Evolutionary conservation across 2,888 invertebrate species (phyloP), one percentile per base, ranked within the genome.

Genomic region (Tipula lateralis): DNA sequence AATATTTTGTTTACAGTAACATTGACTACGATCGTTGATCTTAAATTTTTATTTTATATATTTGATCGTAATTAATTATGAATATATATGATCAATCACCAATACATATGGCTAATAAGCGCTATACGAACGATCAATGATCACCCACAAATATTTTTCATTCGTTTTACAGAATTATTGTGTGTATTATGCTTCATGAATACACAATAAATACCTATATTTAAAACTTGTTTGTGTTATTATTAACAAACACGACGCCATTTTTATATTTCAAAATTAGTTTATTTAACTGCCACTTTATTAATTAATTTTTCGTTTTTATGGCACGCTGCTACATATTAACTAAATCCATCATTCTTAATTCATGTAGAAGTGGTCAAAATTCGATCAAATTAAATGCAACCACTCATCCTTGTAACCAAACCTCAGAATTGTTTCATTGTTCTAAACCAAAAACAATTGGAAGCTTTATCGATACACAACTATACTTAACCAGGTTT

Each of bases 1-100:
- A 66, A 66, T 66, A 24, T 66, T 50, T 66, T 50, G 66, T 9
- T 66, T 66, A 66, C 66, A 66, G 66, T 66, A 66, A 66, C 66
- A 66, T 66, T 66, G 66, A 24, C 24, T 66, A 66, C 66, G 66
- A 24, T 66, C 66, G 24, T 66, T 66, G 66, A 66, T 66, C 66
- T 66, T 66, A 66, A 66, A 24, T n/a, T 24, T 24, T 16, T 6
- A 16, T 16, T 50, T 50, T 50, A 50, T 16, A n/a, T n/a, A n/a
- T 66, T 66, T 66, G 66, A 66, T 66, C 66, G 66, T 66, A 66
- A 66, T 66, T 66, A 66, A 66, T 66, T 66, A 66, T 24, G 66
- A 24, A 66, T 66, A 66, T n/a, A n/a, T 66, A 50, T 50, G 44
- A 50, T 50, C 66, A 66, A 66, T 66, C 19, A 66, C 66, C 9